Percentiles rank a stretch among this genome's conserved stretches.
These are phyloP conservation scores for Philopedon plagiatum DNA, from an alignment of 2,888 invertebrate species.

Conservation along the genomic window DNA sequence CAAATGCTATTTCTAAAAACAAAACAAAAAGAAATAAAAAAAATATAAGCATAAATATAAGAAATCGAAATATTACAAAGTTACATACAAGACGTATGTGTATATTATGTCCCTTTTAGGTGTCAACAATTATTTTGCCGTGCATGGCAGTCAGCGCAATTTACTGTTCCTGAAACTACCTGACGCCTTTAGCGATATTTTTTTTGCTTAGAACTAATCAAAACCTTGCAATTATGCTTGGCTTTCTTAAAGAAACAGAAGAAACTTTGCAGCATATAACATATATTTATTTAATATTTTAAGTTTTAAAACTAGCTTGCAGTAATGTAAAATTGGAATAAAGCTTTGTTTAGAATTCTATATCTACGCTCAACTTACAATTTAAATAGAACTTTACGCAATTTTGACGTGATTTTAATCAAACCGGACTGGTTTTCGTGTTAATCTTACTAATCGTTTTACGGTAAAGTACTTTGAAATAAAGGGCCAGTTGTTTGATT, in stretches of 20 bases:
- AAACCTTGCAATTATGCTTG: too few species aligned
- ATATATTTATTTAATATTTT: background rate
- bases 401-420: slow-evolving; percentile 25
- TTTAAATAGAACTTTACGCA: slow-evolving; percentile 5
- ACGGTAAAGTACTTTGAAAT: slow-evolving; percentile 25
- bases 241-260: background rate
- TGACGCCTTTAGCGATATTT: too few species aligned
- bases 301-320: slow-evolving; percentile 1
- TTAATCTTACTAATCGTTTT: slow-evolving; percentile 29
- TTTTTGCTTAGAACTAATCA: too few species aligned
- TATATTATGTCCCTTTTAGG: too few species aligned
- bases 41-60: too few species aligned
- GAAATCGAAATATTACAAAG: too few species aligned
- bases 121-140: too few species aligned
- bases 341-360: background rate
- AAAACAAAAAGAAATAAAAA: too few species aligned
- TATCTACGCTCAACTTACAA: background rate
- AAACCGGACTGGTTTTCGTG: slow-evolving; percentile 18
- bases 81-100: too few species aligned
- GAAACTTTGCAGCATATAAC: background rate
- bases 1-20: too few species aligned
- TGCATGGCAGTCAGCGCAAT: too few species aligned
- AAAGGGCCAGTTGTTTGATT: slow-evolving; percentile 24
- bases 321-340: background rate
- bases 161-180: too few species aligned